A percentile compares a stretch with the other conserved stretches of the same genome.
Conservation (phyloP, 92 coral and sea anemone species). For the Siderastrea siderea region DNA sequence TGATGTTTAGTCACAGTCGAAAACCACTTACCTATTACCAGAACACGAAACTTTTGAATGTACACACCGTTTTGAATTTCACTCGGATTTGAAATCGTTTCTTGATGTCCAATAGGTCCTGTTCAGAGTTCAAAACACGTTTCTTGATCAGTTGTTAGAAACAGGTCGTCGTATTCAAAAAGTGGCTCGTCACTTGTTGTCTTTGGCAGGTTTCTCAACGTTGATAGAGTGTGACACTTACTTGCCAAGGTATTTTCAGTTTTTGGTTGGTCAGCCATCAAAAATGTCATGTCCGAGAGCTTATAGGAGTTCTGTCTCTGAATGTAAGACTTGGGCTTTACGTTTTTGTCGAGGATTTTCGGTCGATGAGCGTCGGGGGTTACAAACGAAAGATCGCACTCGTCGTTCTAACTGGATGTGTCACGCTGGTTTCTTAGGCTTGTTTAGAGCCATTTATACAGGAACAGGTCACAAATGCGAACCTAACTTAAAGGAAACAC, state of each 20-base stretch:
- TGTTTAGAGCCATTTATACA: too few species aligned
- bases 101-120: neutral
- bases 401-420: too few species aligned
- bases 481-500: too few species aligned
- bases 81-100: neutral
- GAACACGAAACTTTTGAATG: neutral
- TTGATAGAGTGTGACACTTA: slow-evolving; percentile 40
- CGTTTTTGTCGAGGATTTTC: neutral
- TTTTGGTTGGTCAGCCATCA: neutral
- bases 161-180: slow-evolving; percentile 9
- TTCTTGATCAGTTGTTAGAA: neutral
- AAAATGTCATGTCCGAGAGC: slow-evolving; percentile 13
- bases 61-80: slow-evolving; percentile 1
- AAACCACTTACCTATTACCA: neutral
- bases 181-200: neutral
- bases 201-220: too few species aligned
- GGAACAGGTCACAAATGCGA: too few species aligned
- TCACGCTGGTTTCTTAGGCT: too few species aligned
- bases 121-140: neutral
- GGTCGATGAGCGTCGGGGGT: neutral
- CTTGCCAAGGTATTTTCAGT: slow-evolving; percentile 1
- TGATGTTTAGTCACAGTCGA: slow-evolving; percentile 2
- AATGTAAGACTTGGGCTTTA: slow-evolving; percentile 9
- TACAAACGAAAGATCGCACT: neutral
- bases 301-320: neutral